These are phyloP conservation scores for Willisornis vidua DNA, from an alignment of 2,113 vertebrate genomes.

Conservation along the genomic window DNA sequence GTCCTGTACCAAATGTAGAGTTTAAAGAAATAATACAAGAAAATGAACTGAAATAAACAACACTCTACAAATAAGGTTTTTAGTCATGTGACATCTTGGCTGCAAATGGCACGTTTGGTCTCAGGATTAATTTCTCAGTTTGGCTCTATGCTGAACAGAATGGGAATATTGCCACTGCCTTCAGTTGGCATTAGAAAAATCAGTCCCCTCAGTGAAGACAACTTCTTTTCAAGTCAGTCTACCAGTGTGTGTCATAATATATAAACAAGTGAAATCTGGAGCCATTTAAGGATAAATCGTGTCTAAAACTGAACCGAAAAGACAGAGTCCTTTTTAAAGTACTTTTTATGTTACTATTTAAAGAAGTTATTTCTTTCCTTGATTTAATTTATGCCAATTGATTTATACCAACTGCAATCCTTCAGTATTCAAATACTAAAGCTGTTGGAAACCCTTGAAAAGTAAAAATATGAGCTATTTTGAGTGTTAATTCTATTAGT, in stretches of 20 bases:
- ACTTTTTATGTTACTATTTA: neutral
- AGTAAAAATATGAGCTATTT: neutral
- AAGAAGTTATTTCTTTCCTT: neutral
- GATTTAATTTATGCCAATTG: neutral
- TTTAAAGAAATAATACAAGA: neutral
- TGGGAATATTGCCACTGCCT: slow-evolving; percentile 6
- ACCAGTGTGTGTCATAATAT: neutral
- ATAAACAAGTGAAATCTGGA: neutral
- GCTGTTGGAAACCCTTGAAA: neutral
- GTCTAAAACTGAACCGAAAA: neutral
- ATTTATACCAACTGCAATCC: neutral
- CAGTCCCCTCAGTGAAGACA: neutral
- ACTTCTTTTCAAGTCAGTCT: neutral
- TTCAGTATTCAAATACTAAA: neutral
- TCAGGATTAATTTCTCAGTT: slow-evolving; percentile 24
- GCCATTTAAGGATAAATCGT: neutral
- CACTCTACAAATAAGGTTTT: neutral
- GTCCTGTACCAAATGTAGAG: neutral
- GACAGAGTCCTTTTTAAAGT: neutral
- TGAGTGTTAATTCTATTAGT: neutral
- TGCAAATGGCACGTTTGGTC: neutral
- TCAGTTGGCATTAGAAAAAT: neutral
- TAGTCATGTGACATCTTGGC: neutral
- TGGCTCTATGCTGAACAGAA: neutral
- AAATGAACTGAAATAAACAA: neutral